Evolutionary conservation across 2,888 invertebrate species (phyloP).

Genomic region (Rotaria macrura): DNA sequence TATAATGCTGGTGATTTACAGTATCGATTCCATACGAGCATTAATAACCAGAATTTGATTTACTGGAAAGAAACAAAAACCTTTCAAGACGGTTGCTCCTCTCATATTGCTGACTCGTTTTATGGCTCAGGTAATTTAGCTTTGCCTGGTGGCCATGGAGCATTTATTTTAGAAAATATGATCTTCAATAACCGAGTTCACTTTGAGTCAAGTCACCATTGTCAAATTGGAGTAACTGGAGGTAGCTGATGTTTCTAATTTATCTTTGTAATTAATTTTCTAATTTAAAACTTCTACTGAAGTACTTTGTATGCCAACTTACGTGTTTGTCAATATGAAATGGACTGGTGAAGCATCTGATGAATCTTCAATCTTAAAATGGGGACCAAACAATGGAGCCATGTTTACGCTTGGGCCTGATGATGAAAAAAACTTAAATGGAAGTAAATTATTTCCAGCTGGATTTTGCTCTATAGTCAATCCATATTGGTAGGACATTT

Average conservation of each 20-base stretch:
- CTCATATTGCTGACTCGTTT: neutral
- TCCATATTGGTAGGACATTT: neutral
- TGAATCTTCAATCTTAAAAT: neutral
- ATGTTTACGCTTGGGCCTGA: slow-evolving; percentile 22
- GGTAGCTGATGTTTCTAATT: neutral
- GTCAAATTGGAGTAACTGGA: neutral
- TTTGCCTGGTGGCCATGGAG: neutral
- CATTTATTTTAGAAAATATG: neutral
- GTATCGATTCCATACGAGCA: neutral
- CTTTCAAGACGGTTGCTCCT: neutral
- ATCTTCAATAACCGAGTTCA: neutral
- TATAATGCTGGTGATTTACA: slow-evolving; percentile 7
- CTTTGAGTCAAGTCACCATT: neutral
- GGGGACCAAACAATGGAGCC: slow-evolving; percentile 15
- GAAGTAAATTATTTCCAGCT: neutral
- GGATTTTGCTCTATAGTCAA: neutral
- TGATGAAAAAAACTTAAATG: neutral
- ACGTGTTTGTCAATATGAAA: slow-evolving; percentile 19
- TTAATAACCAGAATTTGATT: neutral
- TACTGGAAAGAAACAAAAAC: neutral
- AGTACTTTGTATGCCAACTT: slow-evolving; percentile 23
- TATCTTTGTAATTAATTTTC: neutral
- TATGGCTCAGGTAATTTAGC: neutral
- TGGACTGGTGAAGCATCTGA: neutral
- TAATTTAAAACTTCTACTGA: neutral